Percentiles rank a stretch among this genome's conserved stretches.
Conservation (phyloP, 2,888 invertebrate genomes). For the Osmoderma eremita region DNA sequence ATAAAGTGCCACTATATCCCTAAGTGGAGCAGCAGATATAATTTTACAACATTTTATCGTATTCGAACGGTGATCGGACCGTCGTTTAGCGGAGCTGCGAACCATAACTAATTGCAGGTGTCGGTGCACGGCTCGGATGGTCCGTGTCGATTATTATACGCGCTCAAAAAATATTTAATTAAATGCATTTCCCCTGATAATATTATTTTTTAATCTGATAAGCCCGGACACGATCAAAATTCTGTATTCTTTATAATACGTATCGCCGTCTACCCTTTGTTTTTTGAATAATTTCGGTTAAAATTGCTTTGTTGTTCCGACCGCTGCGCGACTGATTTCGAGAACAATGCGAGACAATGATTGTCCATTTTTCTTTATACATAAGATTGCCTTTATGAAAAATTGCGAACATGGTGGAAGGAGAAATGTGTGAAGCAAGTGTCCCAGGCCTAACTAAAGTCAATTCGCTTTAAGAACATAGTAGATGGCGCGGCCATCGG, state of each 20-base stretch:
- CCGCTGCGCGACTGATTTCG: too few relatives aligned
- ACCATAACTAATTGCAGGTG: constrained; percentile 64
- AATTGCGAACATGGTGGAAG: too few relatives aligned
- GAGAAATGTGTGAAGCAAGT: too few relatives aligned
- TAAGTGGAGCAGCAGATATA: too few relatives aligned
- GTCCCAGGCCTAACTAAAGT: too few relatives aligned
- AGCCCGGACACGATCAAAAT: constrained; percentile 36
- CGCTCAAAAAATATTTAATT: constrained; percentile 61
- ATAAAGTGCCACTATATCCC: too few relatives aligned
- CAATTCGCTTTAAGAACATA: too few relatives aligned
- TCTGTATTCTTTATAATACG: background rate
- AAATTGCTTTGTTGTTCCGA: constrained; percentile 37
- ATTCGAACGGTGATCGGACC: constrained; percentile 13
- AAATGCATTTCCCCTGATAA: constrained; percentile 63
- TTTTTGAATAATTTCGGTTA: constrained; percentile 46
- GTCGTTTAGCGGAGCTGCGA: constrained; percentile 59
- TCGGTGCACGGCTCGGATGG: constrained; percentile 60
- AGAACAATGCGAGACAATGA: too few relatives aligned
- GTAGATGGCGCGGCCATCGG: too few relatives aligned
- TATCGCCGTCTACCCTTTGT: constrained; percentile 8
- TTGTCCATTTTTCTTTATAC: too few relatives aligned
- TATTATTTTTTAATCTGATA: constrained; percentile 61
- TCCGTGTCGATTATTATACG: constrained; percentile 56
- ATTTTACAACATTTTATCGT: too few relatives aligned
- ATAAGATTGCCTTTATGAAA: too few relatives aligned